A percentile compares a stretch with the other conserved stretches of the same genome.
Conservation (phyloP, 2,797 vertebrate genomes). For the Rhinoraja longicauda region DNA sequence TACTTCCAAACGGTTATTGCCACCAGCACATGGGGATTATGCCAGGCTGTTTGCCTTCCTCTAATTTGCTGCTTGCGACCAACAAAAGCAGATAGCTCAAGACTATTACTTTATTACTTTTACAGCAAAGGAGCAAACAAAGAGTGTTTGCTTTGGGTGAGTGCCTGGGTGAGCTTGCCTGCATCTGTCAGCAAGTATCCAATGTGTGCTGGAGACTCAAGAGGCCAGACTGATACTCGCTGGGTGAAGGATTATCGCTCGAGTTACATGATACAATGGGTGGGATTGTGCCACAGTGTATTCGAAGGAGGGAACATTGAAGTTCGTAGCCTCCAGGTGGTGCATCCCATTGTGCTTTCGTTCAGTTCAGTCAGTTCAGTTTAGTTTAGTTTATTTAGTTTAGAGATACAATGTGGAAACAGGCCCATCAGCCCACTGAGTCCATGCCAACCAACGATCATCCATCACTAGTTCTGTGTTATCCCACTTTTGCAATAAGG, state of each 20-base stretch:
- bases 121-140: background rate
- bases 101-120: background rate
- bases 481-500: too few relatives aligned
- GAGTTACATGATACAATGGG: background rate
- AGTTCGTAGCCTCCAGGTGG: background rate
- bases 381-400: too few relatives aligned
- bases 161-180: background rate
- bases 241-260: background rate
- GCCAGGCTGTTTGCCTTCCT: background rate
- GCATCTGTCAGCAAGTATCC: background rate
- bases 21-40: background rate
- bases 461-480: too few relatives aligned
- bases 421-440: too few relatives aligned
- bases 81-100: background rate
- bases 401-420: too few relatives aligned
- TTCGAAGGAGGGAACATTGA: background rate
- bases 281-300: background rate
- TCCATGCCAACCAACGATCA: too few relatives aligned
- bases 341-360: background rate
- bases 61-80: background rate
- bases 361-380: too few relatives aligned
- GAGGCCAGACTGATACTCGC: background rate
- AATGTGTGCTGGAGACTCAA: background rate
- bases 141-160: background rate
- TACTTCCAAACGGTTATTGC: background rate